Conservation (phyloP, 2,113 vertebrate species). For the Seriola rivoliana region DNA sequence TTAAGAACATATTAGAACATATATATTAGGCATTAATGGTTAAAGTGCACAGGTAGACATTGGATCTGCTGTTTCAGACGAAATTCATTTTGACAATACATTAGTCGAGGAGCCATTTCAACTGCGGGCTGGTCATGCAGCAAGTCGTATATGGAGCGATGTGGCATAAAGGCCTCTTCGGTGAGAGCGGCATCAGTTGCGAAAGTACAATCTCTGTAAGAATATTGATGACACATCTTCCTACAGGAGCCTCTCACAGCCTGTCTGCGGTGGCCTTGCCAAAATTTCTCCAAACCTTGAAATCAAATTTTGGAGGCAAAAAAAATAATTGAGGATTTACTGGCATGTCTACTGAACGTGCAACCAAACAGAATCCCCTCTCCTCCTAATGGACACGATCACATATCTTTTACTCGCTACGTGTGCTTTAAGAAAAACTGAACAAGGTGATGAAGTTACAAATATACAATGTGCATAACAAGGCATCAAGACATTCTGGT, state of each 20-base stretch:
- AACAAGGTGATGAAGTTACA: conserved; percentile 38
- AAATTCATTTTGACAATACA: conserved; percentile 44
- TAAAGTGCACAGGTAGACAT: conserved; percentile 80
- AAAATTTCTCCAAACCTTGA: conserved; percentile 19
- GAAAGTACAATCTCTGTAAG: conserved; percentile 30
- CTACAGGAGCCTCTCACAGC: conserved; percentile 39
- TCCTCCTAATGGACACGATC: not conserved
- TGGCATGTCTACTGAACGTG: conserved; percentile 62
- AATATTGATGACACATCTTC: conserved; percentile 33
- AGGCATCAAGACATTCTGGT: conserved; percentile 70
- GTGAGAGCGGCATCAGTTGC: conserved; percentile 50
- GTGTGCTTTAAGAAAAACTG: conserved; percentile 52
- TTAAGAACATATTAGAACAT: conserved; percentile 51
- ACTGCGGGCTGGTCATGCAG: conserved; percentile 67
- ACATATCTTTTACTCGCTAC: not conserved
- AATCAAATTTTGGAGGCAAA: conserved; percentile 7
- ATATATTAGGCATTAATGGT: conserved; percentile 73
- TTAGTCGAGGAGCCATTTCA: conserved; percentile 41
- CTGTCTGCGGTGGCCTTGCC: conserved; percentile 35
- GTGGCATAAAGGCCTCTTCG: conserved; percentile 58
- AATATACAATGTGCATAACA: conserved; percentile 65
- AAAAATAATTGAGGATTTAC: conserved; percentile 20
- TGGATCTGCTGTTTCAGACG: conserved; percentile 64
- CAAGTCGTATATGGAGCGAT: conserved; percentile 32
- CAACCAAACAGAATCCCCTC: conserved; percentile 47